These are phyloP conservation scores for Periophthalmodon schlosseri DNA, from an alignment of 2,113 vertebrate genomes.

Conservation along the genomic window DNA sequence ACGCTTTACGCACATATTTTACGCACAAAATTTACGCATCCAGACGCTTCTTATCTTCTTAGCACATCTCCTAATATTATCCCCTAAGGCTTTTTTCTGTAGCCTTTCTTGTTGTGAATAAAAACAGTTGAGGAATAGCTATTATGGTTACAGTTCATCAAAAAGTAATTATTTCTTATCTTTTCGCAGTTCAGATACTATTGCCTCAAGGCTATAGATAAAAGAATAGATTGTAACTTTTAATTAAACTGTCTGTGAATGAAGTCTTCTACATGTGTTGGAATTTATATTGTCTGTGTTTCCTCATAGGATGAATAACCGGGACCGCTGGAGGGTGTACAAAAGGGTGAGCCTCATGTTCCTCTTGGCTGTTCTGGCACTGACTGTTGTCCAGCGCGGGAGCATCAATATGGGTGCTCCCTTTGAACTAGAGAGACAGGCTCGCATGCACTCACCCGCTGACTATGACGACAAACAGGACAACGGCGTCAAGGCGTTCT, in stretches of 20 bases:
- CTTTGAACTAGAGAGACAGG: constrained; percentile 75
- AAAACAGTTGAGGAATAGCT: background rate
- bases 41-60: background rate
- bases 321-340: constrained; percentile 79
- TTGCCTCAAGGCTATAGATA: background rate
- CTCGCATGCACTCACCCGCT: constrained; percentile 42
- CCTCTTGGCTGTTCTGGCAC: constrained; percentile 79
- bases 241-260: background rate
- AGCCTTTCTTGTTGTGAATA: background rate
- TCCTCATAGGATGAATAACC: constrained; percentile 80
- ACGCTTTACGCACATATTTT: background rate
- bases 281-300: constrained; percentile 16
- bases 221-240: background rate
- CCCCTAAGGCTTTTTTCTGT: background rate
- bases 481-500: constrained; percentile 72
- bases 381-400: constrained; percentile 83
- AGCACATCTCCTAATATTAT: background rate
- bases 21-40: background rate
- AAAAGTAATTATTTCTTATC: constrained; percentile 2
- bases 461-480: constrained; percentile 44
- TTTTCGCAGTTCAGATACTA: background rate
- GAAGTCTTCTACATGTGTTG: background rate
- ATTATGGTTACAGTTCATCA: background rate
- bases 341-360: constrained; percentile 80
- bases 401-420: constrained; percentile 65